Base-by-base conservation (phyloP, 2,888 invertebrate species). In the Heliconius erato region DNA sequence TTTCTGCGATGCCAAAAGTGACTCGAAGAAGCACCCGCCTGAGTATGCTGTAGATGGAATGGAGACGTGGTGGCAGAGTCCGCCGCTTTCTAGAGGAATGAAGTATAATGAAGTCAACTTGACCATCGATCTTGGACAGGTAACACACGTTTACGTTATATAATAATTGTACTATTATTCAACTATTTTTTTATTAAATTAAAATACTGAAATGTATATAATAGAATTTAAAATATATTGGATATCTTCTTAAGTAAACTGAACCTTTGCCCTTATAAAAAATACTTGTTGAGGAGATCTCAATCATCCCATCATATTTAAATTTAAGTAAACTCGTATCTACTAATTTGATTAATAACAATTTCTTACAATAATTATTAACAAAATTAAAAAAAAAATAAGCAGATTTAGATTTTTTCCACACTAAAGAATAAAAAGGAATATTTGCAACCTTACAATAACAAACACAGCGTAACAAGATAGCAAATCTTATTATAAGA, bases 11-110 rank as follows among this genome's bases (percentile, higher is more conserved):
- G 97, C 97, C 35, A 96, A 96, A 49, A 96, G 96, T 87, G 97
- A 97, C 16, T 97, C 97, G 82, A 98, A 98, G 92, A 97, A 96
- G 88, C 99, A 99, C 94, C 98, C 98, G 0, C 98, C 99, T 0
- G 97, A 98, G 90, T 98, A 97, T 93, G 99, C 99, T 5, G 99
- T 99, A 87, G 99, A 99, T 91, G 99, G 99, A n/a, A 98, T 98
- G 92, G 98, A 99, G 92, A 97, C 98, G 71, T 99, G 99, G 98
- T 99, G 99, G 99, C 99, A 99, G 96, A 99, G 99, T 91, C 99
- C 99, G 0, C 99, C 99, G 0, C 96, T 99, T 40, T 99, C 99
- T 79, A 96, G 99, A 87, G 99, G 99, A 82, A 98, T 98, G 97
- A 98, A 99, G 92, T 99, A 98, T 97, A 99, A 99, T 92, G 98